Evolutionary conservation across 1,140 invertebrate genomes (phyloP).

Genomic region (Cephus cinctus): DNA sequence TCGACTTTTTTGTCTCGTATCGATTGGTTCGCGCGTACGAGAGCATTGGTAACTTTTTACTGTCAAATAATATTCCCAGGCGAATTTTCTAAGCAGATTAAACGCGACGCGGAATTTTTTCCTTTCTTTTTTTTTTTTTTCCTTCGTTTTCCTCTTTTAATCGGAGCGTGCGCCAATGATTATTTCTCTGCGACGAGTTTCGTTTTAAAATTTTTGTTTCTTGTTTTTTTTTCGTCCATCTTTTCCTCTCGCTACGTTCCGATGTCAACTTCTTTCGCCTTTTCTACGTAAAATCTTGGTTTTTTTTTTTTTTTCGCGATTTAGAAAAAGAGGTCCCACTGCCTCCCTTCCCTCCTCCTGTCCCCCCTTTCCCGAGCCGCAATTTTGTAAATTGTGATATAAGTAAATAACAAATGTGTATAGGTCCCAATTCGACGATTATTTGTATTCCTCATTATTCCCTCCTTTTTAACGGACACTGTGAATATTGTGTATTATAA

Average conservation of each 20-base stretch:
- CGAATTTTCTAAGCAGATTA: not conserved
- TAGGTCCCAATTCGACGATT: conserved; percentile 44
- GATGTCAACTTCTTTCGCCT: conserved; percentile 5
- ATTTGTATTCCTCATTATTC: conserved; percentile 23
- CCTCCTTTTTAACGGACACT: conserved; percentile 50
- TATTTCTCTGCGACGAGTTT: not conserved
- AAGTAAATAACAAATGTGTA: conserved; percentile 55
- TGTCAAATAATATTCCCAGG: too few species aligned
- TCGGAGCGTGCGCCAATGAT: not conserved
- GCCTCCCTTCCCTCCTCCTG: not conserved
- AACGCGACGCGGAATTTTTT: not conserved
- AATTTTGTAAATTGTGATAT: conserved; percentile 59
- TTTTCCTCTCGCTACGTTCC: not conserved
- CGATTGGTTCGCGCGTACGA: too few species aligned
- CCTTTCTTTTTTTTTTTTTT: not conserved
- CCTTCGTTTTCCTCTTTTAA: not conserved
- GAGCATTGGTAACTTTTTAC: too few species aligned
- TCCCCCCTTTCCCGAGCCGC: conserved; percentile 1
- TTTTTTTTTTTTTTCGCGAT: too few species aligned
- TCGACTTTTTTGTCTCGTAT: too few species aligned
- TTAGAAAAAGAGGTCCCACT: too few species aligned
- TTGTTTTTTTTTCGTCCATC: not conserved
- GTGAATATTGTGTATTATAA: conserved; percentile 58
- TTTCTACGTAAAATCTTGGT: not conserved
- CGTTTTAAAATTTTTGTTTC: not conserved